A percentile compares a stretch with the other conserved stretches of the same genome.
Conservation (phyloP, 2,797 vertebrate species). For the Hyperoplus lanceolatus region DNA sequence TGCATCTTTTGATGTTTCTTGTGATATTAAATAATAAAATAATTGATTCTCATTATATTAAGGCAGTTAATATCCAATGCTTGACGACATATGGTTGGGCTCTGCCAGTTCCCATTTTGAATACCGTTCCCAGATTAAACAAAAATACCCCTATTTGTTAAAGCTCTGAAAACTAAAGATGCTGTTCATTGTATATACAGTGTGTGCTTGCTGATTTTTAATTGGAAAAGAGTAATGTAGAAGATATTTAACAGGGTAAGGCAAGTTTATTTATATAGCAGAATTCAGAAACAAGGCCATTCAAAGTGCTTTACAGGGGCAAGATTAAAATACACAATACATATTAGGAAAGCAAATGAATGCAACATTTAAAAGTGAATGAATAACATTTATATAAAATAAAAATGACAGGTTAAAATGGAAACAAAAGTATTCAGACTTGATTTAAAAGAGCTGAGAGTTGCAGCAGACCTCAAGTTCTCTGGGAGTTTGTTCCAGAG, state of each 20-base stretch:
- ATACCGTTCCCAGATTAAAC: background rate
- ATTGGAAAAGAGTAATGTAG: background rate
- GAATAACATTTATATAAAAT: too few species aligned
- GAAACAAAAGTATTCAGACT: too few species aligned
- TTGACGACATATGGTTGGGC: conserved; percentile 4
- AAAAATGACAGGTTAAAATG: too few species aligned
- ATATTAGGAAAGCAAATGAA: too few species aligned
- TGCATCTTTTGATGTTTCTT: conserved; percentile 34
- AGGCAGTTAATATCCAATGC: conserved; percentile 7
- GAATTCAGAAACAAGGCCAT: too few species aligned
- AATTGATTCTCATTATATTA: conserved; percentile 5
- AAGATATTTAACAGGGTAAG: background rate
- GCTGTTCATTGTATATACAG: background rate
- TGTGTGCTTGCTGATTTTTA: background rate
- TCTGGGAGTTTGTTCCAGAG: too few species aligned
- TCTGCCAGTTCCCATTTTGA: background rate
- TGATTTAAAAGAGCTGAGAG: too few species aligned
- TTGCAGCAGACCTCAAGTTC: too few species aligned
- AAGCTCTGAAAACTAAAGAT: background rate
- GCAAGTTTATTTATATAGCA: too few species aligned
- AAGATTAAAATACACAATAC: too few species aligned
- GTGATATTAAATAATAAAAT: background rate
- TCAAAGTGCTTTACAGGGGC: too few species aligned
- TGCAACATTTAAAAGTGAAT: too few species aligned
- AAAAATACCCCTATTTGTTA: background rate